These are phyloP conservation scores for Lamellibrachia luymesi DNA, from an alignment of 1,140 invertebrate genomes.

Conservation along the genomic window DNA sequence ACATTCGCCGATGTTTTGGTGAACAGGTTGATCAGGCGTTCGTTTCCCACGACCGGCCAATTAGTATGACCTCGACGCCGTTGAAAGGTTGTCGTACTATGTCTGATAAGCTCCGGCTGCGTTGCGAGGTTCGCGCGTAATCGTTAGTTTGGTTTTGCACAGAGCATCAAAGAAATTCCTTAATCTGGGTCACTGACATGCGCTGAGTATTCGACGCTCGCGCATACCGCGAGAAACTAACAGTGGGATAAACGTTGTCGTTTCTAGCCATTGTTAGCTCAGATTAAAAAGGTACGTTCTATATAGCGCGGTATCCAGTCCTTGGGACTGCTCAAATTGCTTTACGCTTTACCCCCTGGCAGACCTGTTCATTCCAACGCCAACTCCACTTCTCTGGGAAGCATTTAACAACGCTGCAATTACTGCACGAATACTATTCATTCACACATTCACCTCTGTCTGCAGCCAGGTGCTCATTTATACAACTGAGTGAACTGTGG, in stretches of 20 bases:
- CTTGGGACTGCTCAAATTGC: too few relatives aligned
- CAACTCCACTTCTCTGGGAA: too few relatives aligned
- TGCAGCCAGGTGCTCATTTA: too few relatives aligned
- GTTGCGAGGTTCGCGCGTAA: not conserved
- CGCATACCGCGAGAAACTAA: not conserved
- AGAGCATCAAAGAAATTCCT: not conserved
- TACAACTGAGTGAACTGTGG: too few relatives aligned
- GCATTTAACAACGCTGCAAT: too few relatives aligned
- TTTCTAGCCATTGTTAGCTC: not conserved
- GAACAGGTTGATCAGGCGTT: not conserved
- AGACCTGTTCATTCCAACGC: too few relatives aligned
- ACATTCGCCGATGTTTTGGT: not conserved
- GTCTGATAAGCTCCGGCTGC: not conserved
- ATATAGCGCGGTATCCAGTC: too few relatives aligned
- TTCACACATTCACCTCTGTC: too few relatives aligned
- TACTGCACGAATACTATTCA: too few relatives aligned
- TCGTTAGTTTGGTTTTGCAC: not conserved
- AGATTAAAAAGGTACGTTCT: not conserved
- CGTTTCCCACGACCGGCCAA: conserved; percentile 2
- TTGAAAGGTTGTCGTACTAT: not conserved
- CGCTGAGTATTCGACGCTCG: not conserved
- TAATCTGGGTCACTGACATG: not conserved
- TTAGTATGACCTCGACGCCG: not conserved
- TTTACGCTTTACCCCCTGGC: too few relatives aligned
- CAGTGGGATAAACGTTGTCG: too few relatives aligned